Evolutionary conservation across 2,797 vertebrate species (phyloP).

Genomic region (Tachyglossus aculeatus): DNA sequence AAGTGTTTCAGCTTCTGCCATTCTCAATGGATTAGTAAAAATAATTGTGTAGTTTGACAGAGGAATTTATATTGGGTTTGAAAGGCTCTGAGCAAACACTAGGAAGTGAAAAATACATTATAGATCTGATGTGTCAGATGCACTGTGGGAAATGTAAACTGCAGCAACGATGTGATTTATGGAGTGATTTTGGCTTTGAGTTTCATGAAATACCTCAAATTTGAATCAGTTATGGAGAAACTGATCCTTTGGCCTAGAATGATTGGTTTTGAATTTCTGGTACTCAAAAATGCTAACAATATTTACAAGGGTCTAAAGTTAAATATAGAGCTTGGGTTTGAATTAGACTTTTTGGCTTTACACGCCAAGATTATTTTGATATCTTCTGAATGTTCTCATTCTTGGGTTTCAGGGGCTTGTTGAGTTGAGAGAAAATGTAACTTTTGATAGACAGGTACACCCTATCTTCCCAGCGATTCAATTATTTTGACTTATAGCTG

Average conservation of each 20-base stretch:
- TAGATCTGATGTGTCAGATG: slow-evolving; percentile 20
- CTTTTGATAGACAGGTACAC: slow-evolving; percentile 16
- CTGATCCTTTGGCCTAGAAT: slow-evolving; percentile 35
- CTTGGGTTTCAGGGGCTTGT: background rate
- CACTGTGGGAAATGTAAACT: slow-evolving; percentile 51
- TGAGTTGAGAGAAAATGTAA: slow-evolving; percentile 5
- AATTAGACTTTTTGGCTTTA: background rate
- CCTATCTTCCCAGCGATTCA: slow-evolving; percentile 15
- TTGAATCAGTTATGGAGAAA: slow-evolving; percentile 51
- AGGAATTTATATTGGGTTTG: slow-evolving; percentile 68
- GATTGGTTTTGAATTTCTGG: background rate
- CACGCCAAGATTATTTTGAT: background rate
- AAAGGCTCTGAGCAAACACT: slow-evolving; percentile 66
- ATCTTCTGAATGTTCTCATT: slow-evolving; percentile 10
- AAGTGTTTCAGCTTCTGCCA: slow-evolving; percentile 57
- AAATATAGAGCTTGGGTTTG: background rate
- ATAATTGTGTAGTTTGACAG: slow-evolving; percentile 64
- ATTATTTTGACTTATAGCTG: slow-evolving; percentile 10
- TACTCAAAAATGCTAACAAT: background rate
- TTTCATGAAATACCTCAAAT: slow-evolving; percentile 41
- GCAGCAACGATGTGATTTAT: slow-evolving; percentile 44
- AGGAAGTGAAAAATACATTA: slow-evolving; percentile 69
- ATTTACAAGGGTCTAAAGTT: background rate
- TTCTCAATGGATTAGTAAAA: slow-evolving; percentile 70
- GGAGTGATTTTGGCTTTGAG: slow-evolving; percentile 56